A percentile compares a stretch with the other conserved stretches of the same genome.
Conservation (phyloP, 2,888 invertebrate genomes). For the Cinara cedri region DNA sequence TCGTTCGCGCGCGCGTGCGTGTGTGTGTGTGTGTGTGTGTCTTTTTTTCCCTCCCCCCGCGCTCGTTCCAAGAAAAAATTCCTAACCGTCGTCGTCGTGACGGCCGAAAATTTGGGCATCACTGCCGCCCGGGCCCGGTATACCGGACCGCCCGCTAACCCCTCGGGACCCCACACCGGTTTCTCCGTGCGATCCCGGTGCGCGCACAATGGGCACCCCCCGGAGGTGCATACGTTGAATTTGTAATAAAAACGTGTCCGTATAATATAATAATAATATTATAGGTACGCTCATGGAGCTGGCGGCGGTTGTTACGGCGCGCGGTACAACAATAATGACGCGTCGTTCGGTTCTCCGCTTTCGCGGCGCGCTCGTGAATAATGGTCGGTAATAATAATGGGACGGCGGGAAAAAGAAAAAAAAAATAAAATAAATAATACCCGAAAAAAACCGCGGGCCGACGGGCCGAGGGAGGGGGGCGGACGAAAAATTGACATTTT, state of each 20-base stretch:
- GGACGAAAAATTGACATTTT: constrained; percentile 19
- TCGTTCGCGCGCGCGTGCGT: not conserved
- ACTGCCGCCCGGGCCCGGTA: constrained; percentile 35
- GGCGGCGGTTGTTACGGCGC: not conserved
- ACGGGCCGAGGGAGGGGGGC: not conserved
- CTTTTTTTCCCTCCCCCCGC: not conserved
- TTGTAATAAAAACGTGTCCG: constrained; percentile 53
- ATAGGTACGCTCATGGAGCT: not conserved
- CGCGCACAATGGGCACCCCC: constrained; percentile 53
- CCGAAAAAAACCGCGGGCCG: not conserved
- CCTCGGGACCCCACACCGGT: constrained; percentile 56
- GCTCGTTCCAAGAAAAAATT: not conserved
- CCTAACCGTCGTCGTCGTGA: constrained; percentile 25
- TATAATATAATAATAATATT: not conserved
- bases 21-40: not conserved
- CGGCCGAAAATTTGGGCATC: constrained; percentile 42
- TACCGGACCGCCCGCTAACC: constrained; percentile 55
- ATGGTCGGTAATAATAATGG: not conserved
- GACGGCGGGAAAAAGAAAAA: constrained; percentile 28
- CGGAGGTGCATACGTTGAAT: constrained; percentile 55
- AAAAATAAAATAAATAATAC: constrained; percentile 22
- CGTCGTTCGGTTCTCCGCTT: not conserved
- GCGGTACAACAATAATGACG: constrained; percentile 34
- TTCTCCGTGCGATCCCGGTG: constrained; percentile 46
- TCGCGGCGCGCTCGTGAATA: not conserved